Evolutionary conservation across 2,888 invertebrate species (phyloP).

Genomic region (Papilio elwesi): DNA sequence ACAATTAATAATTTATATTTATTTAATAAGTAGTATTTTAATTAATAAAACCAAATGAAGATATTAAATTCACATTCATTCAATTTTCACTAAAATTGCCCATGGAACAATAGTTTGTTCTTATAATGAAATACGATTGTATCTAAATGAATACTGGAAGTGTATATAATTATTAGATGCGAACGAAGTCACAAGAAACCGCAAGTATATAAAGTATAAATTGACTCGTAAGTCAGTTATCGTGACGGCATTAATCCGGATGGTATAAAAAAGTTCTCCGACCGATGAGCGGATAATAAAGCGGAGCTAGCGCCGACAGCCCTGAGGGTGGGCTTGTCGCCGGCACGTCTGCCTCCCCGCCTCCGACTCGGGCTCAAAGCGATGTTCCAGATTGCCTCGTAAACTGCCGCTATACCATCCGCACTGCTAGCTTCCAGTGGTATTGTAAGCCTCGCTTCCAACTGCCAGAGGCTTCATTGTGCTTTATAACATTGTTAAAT

Average conservation of each 20-base stretch:
- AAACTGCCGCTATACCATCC: constrained; percentile 53
- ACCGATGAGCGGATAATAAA: constrained; percentile 45
- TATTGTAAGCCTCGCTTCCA: constrained; percentile 34
- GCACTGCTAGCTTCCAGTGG: constrained; percentile 34
- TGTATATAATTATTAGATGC: not conserved
- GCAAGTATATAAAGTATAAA: not conserved
- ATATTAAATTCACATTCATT: no score
- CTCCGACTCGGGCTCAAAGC: constrained; percentile 58
- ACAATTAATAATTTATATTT: no score
- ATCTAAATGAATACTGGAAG: no score
- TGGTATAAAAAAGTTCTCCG: constrained; percentile 33
- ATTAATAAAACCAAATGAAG: no score
- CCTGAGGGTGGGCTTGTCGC: constrained; percentile 62
- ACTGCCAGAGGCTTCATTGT: constrained; percentile 27
- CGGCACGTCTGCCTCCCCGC: constrained; percentile 69
- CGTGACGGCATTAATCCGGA: constrained; percentile 27
- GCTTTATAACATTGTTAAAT: constrained; percentile 30
- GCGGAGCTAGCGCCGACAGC: constrained; percentile 42
- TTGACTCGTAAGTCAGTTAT: constrained; percentile 8
- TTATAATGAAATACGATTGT: no score
- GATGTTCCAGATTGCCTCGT: constrained; percentile 72
- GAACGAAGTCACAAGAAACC: not conserved
- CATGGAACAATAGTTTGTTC: no score
- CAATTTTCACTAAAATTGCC: no score
- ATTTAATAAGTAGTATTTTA: no score